These are phyloP conservation scores for Scolopax rusticola DNA, from an alignment of 2,797 vertebrate species.

Conservation along the genomic window DNA sequence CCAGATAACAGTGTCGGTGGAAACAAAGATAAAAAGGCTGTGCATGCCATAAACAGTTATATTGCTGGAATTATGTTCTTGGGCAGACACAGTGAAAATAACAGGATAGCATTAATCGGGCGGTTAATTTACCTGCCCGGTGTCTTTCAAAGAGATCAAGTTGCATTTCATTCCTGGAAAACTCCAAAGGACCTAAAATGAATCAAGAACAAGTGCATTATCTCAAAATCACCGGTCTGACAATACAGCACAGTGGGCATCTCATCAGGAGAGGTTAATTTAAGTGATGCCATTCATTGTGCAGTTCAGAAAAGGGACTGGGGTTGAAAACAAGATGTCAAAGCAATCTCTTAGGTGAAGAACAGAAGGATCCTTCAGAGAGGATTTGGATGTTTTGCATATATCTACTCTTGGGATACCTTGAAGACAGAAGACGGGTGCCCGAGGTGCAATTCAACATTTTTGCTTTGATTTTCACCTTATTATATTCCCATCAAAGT, in stretches of 20 bases:
- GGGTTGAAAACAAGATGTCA: conserved; percentile 31
- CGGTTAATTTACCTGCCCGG: conserved; percentile 52
- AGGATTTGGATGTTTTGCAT: conserved; percentile 4
- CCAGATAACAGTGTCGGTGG: conserved; percentile 3
- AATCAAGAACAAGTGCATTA: conserved; percentile 45
- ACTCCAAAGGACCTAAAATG: conserved; percentile 58
- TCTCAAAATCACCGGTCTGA: conserved; percentile 17
- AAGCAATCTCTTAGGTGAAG: not conserved
- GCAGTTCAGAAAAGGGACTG: not conserved
- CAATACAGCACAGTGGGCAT: not conserved
- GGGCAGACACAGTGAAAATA: conserved; percentile 44
- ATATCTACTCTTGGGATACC: conserved; percentile 7
- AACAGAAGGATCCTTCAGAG: conserved; percentile 40
- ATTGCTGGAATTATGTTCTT: conserved; percentile 30
- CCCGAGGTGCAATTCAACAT: conserved; percentile 20
- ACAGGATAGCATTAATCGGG: not conserved
- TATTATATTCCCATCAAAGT: conserved; percentile 38
- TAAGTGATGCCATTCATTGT: conserved; percentile 22
- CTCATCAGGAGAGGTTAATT: conserved; percentile 30
- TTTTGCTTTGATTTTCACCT: conserved; percentile 61
- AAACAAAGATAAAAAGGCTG: conserved; percentile 53
- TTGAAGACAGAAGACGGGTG: conserved; percentile 35
- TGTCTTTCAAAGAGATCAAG: conserved; percentile 51
- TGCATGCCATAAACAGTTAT: conserved; percentile 22
- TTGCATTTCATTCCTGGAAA: conserved; percentile 57